phyloP scores from a whole-genome alignment of 1,140 invertebrate genomes.

The Temnothorax longispinosus region DNA sequence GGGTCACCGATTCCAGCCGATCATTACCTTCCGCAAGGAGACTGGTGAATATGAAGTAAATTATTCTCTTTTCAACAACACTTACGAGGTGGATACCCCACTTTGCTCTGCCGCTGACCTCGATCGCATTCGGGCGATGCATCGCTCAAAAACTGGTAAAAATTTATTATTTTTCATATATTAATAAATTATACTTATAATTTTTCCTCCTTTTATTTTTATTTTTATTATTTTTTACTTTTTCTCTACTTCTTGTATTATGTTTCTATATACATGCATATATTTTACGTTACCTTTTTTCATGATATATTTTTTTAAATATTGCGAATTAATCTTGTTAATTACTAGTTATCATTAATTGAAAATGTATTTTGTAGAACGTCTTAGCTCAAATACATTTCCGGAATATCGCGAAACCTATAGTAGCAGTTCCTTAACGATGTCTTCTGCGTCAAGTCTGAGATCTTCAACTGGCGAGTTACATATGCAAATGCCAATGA shows the following conservation, averaged over 20 bases:
- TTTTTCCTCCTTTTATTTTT: no score
- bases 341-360: conserved; percentile 4
- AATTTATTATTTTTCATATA: neutral
- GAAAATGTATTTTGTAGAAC: conserved; percentile 68
- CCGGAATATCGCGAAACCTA: conserved; percentile 77
- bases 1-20: conserved; percentile 96
- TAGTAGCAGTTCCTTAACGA: conserved; percentile 81
- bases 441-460: conserved; percentile 78
- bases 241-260: neutral
- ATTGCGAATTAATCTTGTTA: neutral
- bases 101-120: conserved; percentile 90
- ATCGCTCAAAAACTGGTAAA: conserved; percentile 78
- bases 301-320: neutral
- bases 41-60: conserved; percentile 97
- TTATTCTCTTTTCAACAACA: conserved; percentile 97
- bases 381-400: conserved; percentile 75
- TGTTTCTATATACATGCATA: neutral
- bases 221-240: no score
- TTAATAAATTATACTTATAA: neutral
- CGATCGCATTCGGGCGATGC: conserved; percentile 75
- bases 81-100: conserved; percentile 96
- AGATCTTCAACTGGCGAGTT: conserved; percentile 79
- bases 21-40: conserved; percentile 96
- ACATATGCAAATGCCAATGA: conserved; percentile 73
- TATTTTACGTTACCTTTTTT: neutral